A percentile compares a stretch with the other conserved stretches of the same genome.
Evolutionary conservation across 2,113 vertebrate species (phyloP).

Genomic region (Dunckerocampus dactyliophorus): DNA sequence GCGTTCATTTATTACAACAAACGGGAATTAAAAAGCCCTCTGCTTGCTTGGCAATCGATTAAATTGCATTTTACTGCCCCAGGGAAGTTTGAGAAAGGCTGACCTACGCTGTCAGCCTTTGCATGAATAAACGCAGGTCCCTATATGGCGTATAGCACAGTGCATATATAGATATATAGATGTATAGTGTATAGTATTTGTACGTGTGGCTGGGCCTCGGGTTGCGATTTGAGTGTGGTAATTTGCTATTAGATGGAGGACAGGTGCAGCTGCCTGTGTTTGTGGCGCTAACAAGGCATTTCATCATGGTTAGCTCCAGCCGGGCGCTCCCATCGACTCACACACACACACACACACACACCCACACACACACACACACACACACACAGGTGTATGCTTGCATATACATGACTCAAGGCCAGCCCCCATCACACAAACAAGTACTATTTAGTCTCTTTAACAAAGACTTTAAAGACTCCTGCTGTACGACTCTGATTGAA

Average conservation of each 20-base stretch:
- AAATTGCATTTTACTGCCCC: too few species aligned
- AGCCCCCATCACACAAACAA: background rate
- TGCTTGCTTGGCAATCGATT: too few species aligned
- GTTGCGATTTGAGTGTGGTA: constrained; percentile 72
- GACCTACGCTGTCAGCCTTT: too few species aligned
- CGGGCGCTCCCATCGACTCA: constrained; percentile 6
- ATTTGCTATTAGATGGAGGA: constrained; percentile 72
- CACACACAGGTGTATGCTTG: background rate
- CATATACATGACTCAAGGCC: too few species aligned
- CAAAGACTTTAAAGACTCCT: constrained; percentile 7
- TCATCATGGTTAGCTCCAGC: constrained; percentile 70
- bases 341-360: background rate
- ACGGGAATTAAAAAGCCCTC: too few species aligned
- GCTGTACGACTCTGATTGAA: constrained; percentile 5
- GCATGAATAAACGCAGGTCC: too few species aligned
- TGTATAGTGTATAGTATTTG: background rate
- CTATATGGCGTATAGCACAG: too few species aligned
- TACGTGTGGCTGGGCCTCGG: constrained; percentile 49
- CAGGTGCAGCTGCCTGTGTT: constrained; percentile 72
- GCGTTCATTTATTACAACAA: too few species aligned
- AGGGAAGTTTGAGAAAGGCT: too few species aligned
- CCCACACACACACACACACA: background rate
- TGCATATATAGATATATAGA: background rate
- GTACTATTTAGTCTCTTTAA: background rate
- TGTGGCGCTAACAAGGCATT: constrained; percentile 67